phyloP scores from a whole-genome alignment of 2,888 invertebrate genomes.

The Sepiola atlantica region DNA sequence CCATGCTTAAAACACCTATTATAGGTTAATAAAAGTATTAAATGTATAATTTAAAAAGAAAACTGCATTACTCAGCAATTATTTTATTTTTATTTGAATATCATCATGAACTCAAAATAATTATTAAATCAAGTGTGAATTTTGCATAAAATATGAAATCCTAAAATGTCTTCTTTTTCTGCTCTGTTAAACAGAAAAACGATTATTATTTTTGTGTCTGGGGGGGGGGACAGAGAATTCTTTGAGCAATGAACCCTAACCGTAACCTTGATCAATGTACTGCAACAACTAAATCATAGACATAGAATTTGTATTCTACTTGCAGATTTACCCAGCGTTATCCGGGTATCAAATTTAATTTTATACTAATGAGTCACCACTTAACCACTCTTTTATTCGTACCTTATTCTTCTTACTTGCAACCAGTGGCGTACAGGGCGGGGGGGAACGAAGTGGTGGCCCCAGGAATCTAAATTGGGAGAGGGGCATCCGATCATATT shows the following conservation, averaged over 20 bases:
- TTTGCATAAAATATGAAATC: not conserved
- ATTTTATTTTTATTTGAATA: not conserved
- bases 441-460: too few species aligned
- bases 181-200: not conserved
- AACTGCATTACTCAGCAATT: not conserved
- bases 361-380: too few species aligned
- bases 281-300: not conserved
- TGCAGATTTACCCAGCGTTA: too few species aligned
- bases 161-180: not conserved
- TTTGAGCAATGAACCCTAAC: too few species aligned
- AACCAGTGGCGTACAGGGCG: too few species aligned
- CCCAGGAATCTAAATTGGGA: too few species aligned
- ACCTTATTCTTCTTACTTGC: too few species aligned
- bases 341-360: too few species aligned
- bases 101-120: not conserved
- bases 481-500: too few species aligned
- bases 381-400: too few species aligned
- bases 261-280: not conserved
- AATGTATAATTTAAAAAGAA: too few species aligned
- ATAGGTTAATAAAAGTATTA: not conserved
- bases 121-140: not conserved
- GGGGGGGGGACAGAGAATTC: not conserved
- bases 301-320: not conserved
- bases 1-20: too few species aligned
- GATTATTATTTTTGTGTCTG: not conserved